Conservation (phyloP, 2,797 vertebrate genomes). For the Halcyon badia region DNA sequence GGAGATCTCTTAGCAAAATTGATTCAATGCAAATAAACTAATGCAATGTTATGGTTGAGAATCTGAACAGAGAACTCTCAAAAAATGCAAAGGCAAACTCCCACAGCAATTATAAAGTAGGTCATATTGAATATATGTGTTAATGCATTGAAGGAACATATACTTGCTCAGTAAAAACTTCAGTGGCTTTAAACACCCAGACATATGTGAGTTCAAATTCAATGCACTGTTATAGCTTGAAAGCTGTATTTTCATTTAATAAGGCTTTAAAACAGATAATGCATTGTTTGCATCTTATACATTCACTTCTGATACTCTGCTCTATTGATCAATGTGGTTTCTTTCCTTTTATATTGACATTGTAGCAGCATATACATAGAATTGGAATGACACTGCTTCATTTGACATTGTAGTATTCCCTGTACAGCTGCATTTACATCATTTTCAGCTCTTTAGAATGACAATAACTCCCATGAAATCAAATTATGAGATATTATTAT, state of each 20-base stretch:
- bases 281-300: slow-evolving; percentile 56
- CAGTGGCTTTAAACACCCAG: background rate
- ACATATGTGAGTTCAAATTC: background rate
- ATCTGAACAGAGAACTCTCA: slow-evolving; percentile 47
- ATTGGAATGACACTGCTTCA: slow-evolving; percentile 39
- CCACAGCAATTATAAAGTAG: slow-evolving; percentile 70
- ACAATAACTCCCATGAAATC: slow-evolving; percentile 60
- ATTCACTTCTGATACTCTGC: slow-evolving; percentile 26
- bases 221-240: background rate
- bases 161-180: slow-evolving; percentile 7
- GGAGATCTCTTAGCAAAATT: slow-evolving; percentile 39
- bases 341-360: slow-evolving; percentile 45
- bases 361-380: background rate
- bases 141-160: slow-evolving; percentile 25
- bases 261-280: slow-evolving; percentile 24
- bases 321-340: slow-evolving; percentile 54
- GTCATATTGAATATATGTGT: slow-evolving; percentile 41
- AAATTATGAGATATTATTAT: slow-evolving; percentile 54
- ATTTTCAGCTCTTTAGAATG: slow-evolving; percentile 55
- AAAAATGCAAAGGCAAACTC: slow-evolving; percentile 67
- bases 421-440: slow-evolving; percentile 53
- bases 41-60: slow-evolving; percentile 9
- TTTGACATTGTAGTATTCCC: slow-evolving; percentile 70
- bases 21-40: slow-evolving; percentile 64
- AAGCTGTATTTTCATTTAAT: slow-evolving; percentile 58